Conservation (phyloP, 35 echinoderm and acorn worm species). For the Apostichopus parvimensis region DNA sequence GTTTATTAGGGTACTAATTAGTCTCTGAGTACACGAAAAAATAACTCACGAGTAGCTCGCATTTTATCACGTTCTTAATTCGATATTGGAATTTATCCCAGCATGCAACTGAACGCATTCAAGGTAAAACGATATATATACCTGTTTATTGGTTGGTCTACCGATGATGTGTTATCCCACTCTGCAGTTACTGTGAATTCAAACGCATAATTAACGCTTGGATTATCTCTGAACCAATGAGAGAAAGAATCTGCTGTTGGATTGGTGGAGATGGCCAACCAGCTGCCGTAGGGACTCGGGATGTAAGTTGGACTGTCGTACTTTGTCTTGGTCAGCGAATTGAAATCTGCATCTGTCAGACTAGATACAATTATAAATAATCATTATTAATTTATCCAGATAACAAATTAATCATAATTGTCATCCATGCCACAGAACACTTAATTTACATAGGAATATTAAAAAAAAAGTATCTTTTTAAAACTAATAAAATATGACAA, state of each 20-base stretch:
- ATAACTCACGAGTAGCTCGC: too few species aligned
- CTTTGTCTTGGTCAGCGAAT: conserved; percentile 54
- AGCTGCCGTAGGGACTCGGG: conserved; percentile 69
- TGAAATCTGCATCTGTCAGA: conserved; percentile 68
- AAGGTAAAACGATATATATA: too few species aligned
- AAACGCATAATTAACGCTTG: conserved; percentile 55
- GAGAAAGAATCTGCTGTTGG: conserved; percentile 80
- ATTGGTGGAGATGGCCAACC: conserved; percentile 74
- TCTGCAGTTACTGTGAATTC: conserved; percentile 57
- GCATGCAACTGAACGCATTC: too few species aligned
- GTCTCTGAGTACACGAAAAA: too few species aligned
- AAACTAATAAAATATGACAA: too few species aligned
- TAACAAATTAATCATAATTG: background rate
- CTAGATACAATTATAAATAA: conserved; percentile 6
- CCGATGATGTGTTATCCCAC: conserved; percentile 78
- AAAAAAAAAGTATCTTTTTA: too few species aligned
- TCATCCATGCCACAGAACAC: background rate
- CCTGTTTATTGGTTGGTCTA: conserved; percentile 68
- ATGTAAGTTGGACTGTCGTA: conserved; percentile 64
- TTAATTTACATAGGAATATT: background rate
- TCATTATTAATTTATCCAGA: too few species aligned
- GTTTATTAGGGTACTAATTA: too few species aligned
- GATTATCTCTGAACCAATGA: conserved; percentile 77
- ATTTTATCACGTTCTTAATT: too few species aligned
- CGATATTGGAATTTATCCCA: too few species aligned